A percentile compares a stretch with the other conserved stretches of the same genome.
phyloP scores from a whole-genome alignment of 2,888 invertebrate species.

The Euplagia quadripunctaria region DNA sequence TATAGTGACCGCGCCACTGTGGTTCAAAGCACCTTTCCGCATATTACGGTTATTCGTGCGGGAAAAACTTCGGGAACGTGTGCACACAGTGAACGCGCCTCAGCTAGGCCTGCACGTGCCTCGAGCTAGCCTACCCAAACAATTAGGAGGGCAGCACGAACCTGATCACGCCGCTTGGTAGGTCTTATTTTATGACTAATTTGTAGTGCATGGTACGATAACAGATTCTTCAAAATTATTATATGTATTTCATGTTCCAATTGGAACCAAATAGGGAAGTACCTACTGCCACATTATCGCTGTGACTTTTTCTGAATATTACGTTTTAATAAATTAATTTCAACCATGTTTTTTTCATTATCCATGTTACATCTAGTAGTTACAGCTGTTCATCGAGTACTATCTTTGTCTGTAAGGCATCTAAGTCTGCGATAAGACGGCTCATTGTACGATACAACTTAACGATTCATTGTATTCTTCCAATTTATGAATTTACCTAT shows the following conservation, averaged over 20 bases:
- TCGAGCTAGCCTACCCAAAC: slow-evolving; percentile 94
- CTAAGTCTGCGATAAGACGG: no score
- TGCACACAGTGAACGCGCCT: slow-evolving; percentile 97
- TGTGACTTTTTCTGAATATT: no score
- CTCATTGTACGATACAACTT: no score
- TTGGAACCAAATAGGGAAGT: neutral
- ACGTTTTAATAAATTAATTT: no score
- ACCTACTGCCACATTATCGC: neutral
- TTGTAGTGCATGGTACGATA: neutral
- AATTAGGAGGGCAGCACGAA: slow-evolving; percentile 95
- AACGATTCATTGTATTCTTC: no score
- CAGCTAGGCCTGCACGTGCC: slow-evolving; percentile 97
- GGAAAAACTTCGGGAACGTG: slow-evolving; percentile 97
- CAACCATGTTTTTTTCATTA: no score
- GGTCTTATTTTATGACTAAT: slow-evolving; percentile 44
- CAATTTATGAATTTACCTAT: no score
- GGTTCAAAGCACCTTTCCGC: slow-evolving; percentile 99
- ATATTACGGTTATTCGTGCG: slow-evolving; percentile 97
- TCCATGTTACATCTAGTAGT: no score
- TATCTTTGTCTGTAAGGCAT: no score
- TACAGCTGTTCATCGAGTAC: no score
- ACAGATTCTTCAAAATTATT: neutral
- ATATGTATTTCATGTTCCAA: neutral
- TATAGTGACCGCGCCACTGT: slow-evolving; percentile 98
- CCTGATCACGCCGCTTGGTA: slow-evolving; percentile 97